A percentile compares a stretch with the other conserved stretches of the same genome.
Evolutionary conservation across 2,113 vertebrate genomes (phyloP).

Genomic region (Phyllostomus discolor): DNA sequence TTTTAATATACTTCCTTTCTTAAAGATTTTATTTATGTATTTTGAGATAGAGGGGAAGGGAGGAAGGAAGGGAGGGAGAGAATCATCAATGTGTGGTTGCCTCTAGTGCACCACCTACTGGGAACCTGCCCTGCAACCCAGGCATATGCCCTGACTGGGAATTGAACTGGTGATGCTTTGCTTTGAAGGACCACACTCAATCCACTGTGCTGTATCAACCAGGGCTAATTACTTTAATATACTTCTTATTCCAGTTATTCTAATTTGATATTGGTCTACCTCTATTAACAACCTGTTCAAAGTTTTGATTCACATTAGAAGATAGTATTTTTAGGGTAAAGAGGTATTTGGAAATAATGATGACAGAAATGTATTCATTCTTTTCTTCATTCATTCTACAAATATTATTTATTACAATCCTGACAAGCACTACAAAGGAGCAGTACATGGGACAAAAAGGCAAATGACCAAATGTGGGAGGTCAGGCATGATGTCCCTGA

Average conservation of each 20-base stretch:
- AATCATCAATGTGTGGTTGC: no score
- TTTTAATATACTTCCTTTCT: background rate
- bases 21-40: no score
- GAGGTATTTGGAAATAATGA: background rate
- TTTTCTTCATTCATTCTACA: background rate
- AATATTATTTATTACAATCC: background rate
- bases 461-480: background rate
- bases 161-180: no score
- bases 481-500: background rate
- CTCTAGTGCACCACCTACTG: no score
- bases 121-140: no score
- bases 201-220: no score
- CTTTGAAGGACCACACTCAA: no score
- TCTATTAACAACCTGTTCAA: background rate
- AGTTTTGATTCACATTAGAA: background rate
- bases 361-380: background rate
- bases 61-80: no score
- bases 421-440: background rate
- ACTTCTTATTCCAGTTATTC: background rate
- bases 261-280: background rate
- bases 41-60: no score
- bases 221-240: background rate
- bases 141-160: no score
- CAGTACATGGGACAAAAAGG: background rate
- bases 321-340: background rate